Conservation (phyloP, 2,113 vertebrate species). For the Canis aureus region DNA sequence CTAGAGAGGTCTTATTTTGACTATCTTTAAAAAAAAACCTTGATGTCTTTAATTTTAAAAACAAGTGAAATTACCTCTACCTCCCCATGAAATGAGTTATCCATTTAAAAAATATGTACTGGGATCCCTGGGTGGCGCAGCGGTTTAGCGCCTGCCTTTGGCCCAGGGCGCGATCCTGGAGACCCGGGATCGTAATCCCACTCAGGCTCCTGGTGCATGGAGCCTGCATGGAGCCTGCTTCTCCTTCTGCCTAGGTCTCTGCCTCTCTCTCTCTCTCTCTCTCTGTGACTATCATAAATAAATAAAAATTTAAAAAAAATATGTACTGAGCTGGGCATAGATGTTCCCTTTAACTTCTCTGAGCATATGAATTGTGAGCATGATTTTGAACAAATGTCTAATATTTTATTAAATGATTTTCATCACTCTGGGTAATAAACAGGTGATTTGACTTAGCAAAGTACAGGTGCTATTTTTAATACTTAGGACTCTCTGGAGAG, state of each 20-base stretch:
- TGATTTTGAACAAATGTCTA: slow-evolving; percentile 67
- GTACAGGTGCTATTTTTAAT: slow-evolving; percentile 82
- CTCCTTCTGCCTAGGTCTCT: too few species aligned
- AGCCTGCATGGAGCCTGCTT: too few species aligned
- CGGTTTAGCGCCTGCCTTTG: too few species aligned
- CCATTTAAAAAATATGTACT: background rate
- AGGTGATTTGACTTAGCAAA: slow-evolving; percentile 77
- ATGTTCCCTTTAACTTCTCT: slow-evolving; percentile 8
- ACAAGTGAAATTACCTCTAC: background rate
- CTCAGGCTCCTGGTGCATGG: too few species aligned
- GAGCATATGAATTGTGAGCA: slow-evolving; percentile 54
- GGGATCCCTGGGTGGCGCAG: too few species aligned
- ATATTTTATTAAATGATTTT: slow-evolving; percentile 82
- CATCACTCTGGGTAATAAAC: slow-evolving; percentile 75
- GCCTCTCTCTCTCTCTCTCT: too few species aligned
- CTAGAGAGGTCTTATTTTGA: background rate
- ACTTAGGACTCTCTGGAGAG: slow-evolving; percentile 81
- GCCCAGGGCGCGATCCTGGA: too few species aligned
- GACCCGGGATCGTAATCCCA: too few species aligned
- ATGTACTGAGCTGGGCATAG: background rate
- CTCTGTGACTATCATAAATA: too few species aligned
- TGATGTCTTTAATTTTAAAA: background rate
- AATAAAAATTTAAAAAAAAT: background rate
- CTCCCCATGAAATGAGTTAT: background rate
- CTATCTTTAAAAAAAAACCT: background rate